Evolutionary conservation across 92 coral and sea anemone species (phyloP).

Genomic region (Paragorgia papillata): DNA sequence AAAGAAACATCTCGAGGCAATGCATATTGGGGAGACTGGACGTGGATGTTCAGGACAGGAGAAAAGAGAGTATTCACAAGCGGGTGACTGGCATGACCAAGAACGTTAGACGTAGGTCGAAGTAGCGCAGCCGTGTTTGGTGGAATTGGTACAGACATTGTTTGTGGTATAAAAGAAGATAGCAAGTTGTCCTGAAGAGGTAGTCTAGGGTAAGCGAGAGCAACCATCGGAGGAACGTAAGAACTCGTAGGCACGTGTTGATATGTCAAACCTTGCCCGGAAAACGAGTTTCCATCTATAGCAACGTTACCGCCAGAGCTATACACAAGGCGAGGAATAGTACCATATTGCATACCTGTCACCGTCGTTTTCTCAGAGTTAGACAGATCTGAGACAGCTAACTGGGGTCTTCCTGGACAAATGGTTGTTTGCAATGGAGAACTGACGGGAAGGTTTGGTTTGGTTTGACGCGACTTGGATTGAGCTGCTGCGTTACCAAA

Average conservation of each 20-base stretch:
- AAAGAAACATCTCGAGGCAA: not conserved
- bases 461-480: conserved; percentile 20
- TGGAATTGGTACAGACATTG: conserved; percentile 1
- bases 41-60: conserved; percentile 33
- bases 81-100: conserved; percentile 22
- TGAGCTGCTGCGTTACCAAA: conserved; percentile 6
- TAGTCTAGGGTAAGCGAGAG: conserved; percentile 23
- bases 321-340: conserved; percentile 22
- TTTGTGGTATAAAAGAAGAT: not conserved
- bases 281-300: conserved; percentile 3
- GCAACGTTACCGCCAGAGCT: conserved; percentile 14
- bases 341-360: conserved; percentile 1
- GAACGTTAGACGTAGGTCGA: conserved; percentile 13
- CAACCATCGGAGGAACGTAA: conserved; percentile 11
- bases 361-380: not conserved
- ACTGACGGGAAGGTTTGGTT: conserved; percentile 16
- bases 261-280: conserved; percentile 19
- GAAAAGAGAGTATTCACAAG: conserved; percentile 22
- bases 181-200: conserved; percentile 8
- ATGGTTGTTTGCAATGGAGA: not conserved
- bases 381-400: conserved; percentile 5
- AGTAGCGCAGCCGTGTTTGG: not conserved
- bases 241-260: conserved; percentile 12
- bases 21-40: conserved; percentile 3
- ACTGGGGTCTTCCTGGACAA: not conserved